Evolutionary conservation across 1,140 invertebrate species (phyloP).

Genomic region (Drosophila tsacasi): DNA sequence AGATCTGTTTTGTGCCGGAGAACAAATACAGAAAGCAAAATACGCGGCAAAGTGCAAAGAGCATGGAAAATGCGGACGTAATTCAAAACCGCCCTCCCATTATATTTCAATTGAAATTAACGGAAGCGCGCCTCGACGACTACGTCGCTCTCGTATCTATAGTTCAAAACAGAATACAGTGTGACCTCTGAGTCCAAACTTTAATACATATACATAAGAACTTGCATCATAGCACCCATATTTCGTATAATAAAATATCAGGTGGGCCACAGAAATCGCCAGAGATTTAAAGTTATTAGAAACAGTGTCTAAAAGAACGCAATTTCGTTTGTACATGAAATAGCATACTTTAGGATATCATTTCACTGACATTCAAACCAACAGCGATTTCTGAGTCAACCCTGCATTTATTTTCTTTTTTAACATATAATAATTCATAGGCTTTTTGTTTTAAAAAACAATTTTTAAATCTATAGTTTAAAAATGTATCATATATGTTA

Average conservation of each 20-base stretch:
- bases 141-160: conserved; percentile 18
- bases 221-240: not conserved
- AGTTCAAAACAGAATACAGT: conserved; percentile 13
- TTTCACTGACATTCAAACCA: not conserved
- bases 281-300: too few relatives aligned
- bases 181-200: not conserved
- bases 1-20: not conserved
- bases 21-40: conserved; percentile 3
- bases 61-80: conserved; percentile 48
- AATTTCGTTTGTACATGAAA: not conserved
- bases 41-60: conserved; percentile 26
- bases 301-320: not conserved
- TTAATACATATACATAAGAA: not conserved
- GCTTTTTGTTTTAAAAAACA: not conserved
- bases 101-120: conserved; percentile 79
- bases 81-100: conserved; percentile 75
- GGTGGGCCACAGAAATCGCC: not conserved
- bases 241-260: not conserved
- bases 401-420: not conserved
- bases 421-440: not conserved
- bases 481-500: conserved; percentile 1
- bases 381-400: not conserved
- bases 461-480: not conserved
- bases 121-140: conserved; percentile 65
- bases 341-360: not conserved